A percentile compares a stretch with the other conserved stretches of the same genome.
These are phyloP conservation scores for Cyprinus carpio DNA, from an alignment of 2,113 vertebrate species.

Conservation along the genomic window DNA sequence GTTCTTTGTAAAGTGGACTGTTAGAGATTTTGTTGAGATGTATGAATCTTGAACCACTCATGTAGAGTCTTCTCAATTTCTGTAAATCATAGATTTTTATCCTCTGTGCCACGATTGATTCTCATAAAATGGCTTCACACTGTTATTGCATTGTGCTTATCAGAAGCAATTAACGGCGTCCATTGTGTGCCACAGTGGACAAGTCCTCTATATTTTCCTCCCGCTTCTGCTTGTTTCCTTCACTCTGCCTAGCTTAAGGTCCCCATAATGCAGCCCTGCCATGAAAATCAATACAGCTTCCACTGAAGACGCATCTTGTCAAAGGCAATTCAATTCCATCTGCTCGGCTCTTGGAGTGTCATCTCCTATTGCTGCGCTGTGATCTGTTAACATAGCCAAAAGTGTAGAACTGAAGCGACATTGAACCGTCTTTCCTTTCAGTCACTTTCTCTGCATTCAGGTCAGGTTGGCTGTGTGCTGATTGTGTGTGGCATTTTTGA, in stretches of 20 bases:
- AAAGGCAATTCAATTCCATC: conserved; percentile 79
- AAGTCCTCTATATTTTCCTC: conserved; percentile 71
- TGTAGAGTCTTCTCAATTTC: conserved; percentile 9
- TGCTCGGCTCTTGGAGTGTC: conserved; percentile 72
- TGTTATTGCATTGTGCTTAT: conserved; percentile 12
- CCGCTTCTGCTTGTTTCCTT: conserved; percentile 72
- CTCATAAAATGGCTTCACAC: conserved; percentile 18
- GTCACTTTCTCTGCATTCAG: conserved; percentile 33
- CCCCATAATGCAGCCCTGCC: conserved; percentile 72
- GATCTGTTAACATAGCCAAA: conserved; percentile 74
- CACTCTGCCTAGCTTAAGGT: conserved; percentile 73
- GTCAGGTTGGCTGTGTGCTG: conserved; percentile 21
- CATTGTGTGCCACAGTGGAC: conserved; percentile 28
- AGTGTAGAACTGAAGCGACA: conserved; percentile 50
- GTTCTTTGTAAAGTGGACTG: conserved; percentile 15
- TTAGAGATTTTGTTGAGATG: background rate
- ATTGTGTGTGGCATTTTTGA: conserved; percentile 31
- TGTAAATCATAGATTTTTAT: conserved; percentile 23
- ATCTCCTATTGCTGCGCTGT: conserved; percentile 73
- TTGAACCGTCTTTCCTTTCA: conserved; percentile 48
- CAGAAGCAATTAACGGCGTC: conserved; percentile 44
- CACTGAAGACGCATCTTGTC: conserved; percentile 77
- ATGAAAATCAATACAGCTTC: conserved; percentile 80
- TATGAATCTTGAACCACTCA: background rate
- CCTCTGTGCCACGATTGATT: background rate